Conservation (phyloP, 2,888 invertebrate species). For the Nephrotoma guestfalica region DNA sequence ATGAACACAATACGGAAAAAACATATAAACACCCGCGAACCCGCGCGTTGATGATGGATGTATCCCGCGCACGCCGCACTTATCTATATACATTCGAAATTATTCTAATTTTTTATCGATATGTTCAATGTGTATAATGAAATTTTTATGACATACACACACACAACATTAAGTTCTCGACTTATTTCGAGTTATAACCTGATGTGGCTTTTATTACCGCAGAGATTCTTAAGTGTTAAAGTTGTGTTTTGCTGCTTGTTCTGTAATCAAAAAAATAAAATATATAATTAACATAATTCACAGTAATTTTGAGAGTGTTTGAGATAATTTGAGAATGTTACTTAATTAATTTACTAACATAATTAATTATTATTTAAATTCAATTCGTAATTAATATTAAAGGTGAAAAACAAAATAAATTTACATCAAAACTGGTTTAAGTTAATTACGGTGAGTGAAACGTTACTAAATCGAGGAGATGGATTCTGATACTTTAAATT, state of each 20-base stretch:
- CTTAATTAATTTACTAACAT: too few relatives aligned
- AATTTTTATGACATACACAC: background rate
- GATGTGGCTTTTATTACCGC: background rate
- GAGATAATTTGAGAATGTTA: too few relatives aligned
- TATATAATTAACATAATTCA: too few relatives aligned
- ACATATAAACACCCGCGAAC: background rate
- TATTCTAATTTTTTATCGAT: background rate
- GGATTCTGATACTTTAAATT: background rate
- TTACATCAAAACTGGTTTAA: background rate
- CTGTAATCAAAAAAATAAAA: background rate
- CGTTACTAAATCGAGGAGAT: background rate
- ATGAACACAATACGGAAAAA: background rate
- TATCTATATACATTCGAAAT: background rate
- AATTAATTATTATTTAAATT: too few relatives aligned
- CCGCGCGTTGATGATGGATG: background rate
- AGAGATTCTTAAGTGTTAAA: background rate
- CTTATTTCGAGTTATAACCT: background rate
- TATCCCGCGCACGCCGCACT: background rate
- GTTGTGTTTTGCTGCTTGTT: background rate
- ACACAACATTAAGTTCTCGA: background rate
- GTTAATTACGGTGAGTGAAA: too few relatives aligned
- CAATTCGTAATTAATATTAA: too few relatives aligned
- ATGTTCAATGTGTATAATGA: background rate
- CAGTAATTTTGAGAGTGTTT: too few relatives aligned
- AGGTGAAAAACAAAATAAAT: background rate